Conservation (phyloP, 2,888 invertebrate genomes). For the Lasius platythorax region DNA sequence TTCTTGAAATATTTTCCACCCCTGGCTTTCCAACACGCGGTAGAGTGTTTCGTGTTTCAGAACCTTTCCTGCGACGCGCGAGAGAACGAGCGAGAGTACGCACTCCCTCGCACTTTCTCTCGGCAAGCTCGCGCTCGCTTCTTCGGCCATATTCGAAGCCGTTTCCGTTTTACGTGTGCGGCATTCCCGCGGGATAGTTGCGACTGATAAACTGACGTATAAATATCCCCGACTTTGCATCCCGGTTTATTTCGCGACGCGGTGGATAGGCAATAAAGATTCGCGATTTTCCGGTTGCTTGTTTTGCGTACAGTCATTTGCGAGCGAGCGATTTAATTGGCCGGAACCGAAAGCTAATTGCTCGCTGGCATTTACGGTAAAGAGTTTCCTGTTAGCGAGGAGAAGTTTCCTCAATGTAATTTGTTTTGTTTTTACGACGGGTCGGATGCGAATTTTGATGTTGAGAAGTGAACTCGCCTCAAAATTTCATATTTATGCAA, state of each 20-base stretch:
- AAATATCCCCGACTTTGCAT: slow-evolving; percentile 71
- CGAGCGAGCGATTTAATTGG: slow-evolving; percentile 26
- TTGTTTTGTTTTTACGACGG: slow-evolving; percentile 12
- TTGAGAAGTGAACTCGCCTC: not conserved
- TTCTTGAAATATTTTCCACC: slow-evolving; percentile 70
- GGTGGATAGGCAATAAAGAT: slow-evolving; percentile 7
- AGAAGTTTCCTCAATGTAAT: not conserved
- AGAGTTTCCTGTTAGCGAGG: not conserved
- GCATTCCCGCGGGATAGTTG: slow-evolving; percentile 60
- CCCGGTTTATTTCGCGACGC: slow-evolving; percentile 36
- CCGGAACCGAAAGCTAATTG: slow-evolving; percentile 22
- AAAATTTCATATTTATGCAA: not conserved
- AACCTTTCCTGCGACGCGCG: not conserved
- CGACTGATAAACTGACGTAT: slow-evolving; percentile 70
- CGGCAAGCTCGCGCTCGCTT: slow-evolving; percentile 25
- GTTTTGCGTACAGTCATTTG: not conserved
- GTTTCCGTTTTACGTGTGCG: slow-evolving; percentile 56
- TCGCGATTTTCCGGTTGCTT: slow-evolving; percentile 24
- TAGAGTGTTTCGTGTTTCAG: slow-evolving; percentile 31
- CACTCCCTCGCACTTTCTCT: not conserved
- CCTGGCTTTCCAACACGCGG: slow-evolving; percentile 19
- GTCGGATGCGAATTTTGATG: not conserved
- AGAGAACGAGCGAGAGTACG: not conserved
- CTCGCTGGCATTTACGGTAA: not conserved
- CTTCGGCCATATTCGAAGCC: slow-evolving; percentile 5